A percentile compares a stretch with the other conserved stretches of the same genome.
phyloP scores from a whole-genome alignment of 2,113 vertebrate species.

The Xiphophorus hellerii region DNA sequence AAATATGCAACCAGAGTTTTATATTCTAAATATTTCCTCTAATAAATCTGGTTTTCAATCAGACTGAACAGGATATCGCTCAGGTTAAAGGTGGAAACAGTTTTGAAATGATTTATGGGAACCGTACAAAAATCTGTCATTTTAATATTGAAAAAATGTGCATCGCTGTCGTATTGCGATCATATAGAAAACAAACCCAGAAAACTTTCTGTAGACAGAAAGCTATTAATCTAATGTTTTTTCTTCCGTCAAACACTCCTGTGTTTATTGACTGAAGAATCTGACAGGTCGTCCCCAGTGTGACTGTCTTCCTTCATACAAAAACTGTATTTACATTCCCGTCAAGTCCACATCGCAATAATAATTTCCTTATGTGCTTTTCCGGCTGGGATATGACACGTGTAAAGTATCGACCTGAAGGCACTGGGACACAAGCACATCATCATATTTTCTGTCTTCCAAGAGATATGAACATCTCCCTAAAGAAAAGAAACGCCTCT shows the following conservation, averaged over 20 bases:
- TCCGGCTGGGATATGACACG: slow-evolving; percentile 13
- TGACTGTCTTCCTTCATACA: background rate
- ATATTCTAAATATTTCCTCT: background rate
- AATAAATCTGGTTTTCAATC: background rate
- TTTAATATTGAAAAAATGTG: background rate
- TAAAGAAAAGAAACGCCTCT: slow-evolving; percentile 13
- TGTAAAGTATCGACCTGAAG: slow-evolving; percentile 8
- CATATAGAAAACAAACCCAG: background rate
- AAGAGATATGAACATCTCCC: slow-evolving; percentile 39
- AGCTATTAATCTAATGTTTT: background rate
- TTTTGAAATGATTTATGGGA: background rate
- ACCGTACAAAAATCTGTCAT: background rate
- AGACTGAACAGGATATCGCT: background rate
- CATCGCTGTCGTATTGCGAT: no score
- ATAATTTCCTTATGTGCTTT: slow-evolving; percentile 2
- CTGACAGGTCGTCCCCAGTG: background rate
- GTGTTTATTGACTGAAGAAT: background rate
- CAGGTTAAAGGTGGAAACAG: background rate
- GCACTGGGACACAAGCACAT: background rate
- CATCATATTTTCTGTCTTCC: slow-evolving; percentile 9
- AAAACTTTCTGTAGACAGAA: background rate
- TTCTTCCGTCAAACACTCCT: background rate
- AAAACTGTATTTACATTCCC: background rate
- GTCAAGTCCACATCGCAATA: slow-evolving; percentile 1
- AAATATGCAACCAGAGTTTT: no score